These are phyloP conservation scores for Gavia stellata DNA, from an alignment of 2,113 vertebrate genomes.

Conservation along the genomic window DNA sequence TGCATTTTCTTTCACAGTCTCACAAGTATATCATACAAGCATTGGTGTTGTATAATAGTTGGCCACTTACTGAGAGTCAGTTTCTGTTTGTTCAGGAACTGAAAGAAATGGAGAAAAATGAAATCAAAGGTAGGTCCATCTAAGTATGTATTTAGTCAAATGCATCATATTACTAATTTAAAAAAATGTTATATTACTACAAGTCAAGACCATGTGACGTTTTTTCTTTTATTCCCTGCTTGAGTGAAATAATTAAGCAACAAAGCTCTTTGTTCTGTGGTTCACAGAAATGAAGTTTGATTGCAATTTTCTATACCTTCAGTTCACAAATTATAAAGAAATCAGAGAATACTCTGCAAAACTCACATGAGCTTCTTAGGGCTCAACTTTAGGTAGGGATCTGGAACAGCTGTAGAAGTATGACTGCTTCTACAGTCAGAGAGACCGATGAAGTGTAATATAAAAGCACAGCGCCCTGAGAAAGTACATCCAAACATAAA, in stretches of 20 bases:
- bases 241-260: background rate
- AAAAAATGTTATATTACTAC: background rate
- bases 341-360: background rate
- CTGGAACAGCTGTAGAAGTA: background rate
- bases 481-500: background rate
- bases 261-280: background rate
- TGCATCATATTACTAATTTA: background rate
- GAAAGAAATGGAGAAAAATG: conserved; percentile 77
- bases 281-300: background rate
- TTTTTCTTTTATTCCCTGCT: background rate
- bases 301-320: background rate
- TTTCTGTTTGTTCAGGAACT: conserved; percentile 73
- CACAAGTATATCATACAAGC: conserved; percentile 85
- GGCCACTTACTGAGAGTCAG: conserved; percentile 80
- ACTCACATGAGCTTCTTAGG: background rate
- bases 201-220: background rate
- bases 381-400: background rate
- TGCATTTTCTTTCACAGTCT: conserved; percentile 66
- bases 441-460: background rate
- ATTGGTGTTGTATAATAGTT: conserved; percentile 80
- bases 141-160: background rate
- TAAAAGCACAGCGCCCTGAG: background rate
- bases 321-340: background rate
- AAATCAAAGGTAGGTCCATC: conserved; percentile 75
- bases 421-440: background rate